Evolutionary conservation across 1,140 invertebrate genomes (phyloP).

Genomic region (Bursaphelenchus mucronatus): DNA sequence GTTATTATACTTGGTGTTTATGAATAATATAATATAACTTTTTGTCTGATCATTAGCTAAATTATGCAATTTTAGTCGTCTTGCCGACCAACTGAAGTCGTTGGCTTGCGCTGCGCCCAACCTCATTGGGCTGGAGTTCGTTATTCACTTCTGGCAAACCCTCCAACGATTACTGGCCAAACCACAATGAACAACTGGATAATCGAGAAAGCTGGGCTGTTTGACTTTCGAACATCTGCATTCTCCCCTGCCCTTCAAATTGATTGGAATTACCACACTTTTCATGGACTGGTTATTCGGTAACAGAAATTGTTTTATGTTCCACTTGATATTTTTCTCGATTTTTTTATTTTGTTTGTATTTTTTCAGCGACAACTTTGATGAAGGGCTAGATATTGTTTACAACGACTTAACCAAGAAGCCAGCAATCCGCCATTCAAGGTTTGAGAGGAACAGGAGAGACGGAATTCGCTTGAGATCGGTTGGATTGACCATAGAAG

Average conservation of each 20-base stretch:
- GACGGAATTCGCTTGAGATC: conserved; percentile 84
- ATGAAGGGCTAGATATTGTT: conserved; percentile 74
- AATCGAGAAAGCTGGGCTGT: conserved; percentile 82
- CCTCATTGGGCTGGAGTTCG: conserved; percentile 85
- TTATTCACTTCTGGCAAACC: conserved; percentile 78
- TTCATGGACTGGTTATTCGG: conserved; percentile 70
- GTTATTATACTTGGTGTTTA: too few species aligned
- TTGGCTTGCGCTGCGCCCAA: conserved; percentile 70
- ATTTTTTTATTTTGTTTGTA: conserved; percentile 22
- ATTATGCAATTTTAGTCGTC: conserved; percentile 19
- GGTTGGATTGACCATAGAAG: conserved; percentile 74
- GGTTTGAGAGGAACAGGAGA: conserved; percentile 70
- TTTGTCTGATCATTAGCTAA: too few species aligned
- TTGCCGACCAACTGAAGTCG: conserved; percentile 54
- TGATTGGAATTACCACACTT: conserved; percentile 85
- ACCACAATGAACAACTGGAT: conserved; percentile 80
- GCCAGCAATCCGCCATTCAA: conserved; percentile 60
- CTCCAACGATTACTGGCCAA: conserved; percentile 74
- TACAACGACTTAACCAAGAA: conserved; percentile 74
- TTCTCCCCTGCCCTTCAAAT: conserved; percentile 84
- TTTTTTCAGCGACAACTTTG: conserved; percentile 44
- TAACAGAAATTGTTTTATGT: conserved; percentile 70
- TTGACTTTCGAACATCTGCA: conserved; percentile 82
- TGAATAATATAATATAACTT: too few species aligned
- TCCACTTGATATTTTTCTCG: conserved; percentile 65